Percentiles rank a stretch among this genome's conserved stretches.
phyloP scores from a whole-genome alignment of 1,140 invertebrate genomes.

The Drosophila setifemur region DNA sequence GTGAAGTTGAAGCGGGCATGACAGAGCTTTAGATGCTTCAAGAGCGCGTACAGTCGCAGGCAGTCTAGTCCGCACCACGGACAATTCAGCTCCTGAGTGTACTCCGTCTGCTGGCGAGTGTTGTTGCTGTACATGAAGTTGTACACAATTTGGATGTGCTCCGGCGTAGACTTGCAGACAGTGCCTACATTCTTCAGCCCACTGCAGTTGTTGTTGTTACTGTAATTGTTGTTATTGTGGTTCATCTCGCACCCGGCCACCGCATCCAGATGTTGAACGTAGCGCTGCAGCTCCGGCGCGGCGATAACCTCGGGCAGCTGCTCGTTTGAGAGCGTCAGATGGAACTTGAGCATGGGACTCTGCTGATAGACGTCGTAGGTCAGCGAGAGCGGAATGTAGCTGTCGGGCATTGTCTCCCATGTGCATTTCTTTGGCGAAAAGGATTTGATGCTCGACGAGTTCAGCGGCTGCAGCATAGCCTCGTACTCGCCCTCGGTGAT shows the following conservation, averaged over 20 bases:
- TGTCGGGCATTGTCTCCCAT: slow-evolving; percentile 92
- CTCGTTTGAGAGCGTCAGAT: slow-evolving; percentile 91
- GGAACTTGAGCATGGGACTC: slow-evolving; percentile 92
- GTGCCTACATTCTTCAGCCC: slow-evolving; percentile 41
- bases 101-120: slow-evolving; percentile 96
- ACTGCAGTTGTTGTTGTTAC: slow-evolving; percentile 52
- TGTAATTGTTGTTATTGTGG: slow-evolving; percentile 81
- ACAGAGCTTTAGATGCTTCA: slow-evolving; percentile 96
- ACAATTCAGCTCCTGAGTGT: slow-evolving; percentile 94
- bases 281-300: slow-evolving; percentile 63
- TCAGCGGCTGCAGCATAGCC: slow-evolving; percentile 90
- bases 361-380: slow-evolving; percentile 88
- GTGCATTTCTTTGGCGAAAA: slow-evolving; percentile 87
- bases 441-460: slow-evolving; percentile 84
- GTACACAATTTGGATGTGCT: slow-evolving; percentile 92
- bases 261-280: slow-evolving; percentile 55
- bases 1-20: slow-evolving; percentile 97
- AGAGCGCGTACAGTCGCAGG: slow-evolving; percentile 91
- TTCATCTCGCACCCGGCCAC: slow-evolving; percentile 77
- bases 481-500: slow-evolving; percentile 95
- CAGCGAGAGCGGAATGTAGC: slow-evolving; percentile 84
- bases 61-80: slow-evolving; percentile 98
- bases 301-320: slow-evolving; percentile 87
- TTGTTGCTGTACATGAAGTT: slow-evolving; percentile 98
- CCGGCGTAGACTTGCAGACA: slow-evolving; percentile 42